Conservation (phyloP, 1,140 invertebrate genomes). For the Camponotus floridanus region DNA sequence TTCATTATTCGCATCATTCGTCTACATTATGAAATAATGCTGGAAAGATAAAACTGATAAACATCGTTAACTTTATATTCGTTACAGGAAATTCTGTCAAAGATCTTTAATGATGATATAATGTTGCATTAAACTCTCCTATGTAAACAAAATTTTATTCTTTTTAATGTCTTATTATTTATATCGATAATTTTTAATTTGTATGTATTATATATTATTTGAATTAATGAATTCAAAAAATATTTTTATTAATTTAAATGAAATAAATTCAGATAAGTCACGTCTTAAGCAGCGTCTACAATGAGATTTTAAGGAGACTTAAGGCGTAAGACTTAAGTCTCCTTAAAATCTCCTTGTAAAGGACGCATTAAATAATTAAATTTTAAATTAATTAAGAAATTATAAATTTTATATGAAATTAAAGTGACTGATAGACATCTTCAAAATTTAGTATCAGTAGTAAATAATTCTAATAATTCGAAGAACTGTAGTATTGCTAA, state of each 20-base stretch:
- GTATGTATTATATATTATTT: background rate
- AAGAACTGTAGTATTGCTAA: background rate
- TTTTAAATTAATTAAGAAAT: background rate
- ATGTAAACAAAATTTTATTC: background rate
- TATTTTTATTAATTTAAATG: background rate
- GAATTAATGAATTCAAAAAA: background rate
- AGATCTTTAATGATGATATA: background rate
- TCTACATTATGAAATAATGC: background rate
- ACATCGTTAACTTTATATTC: slow-evolving; percentile 8
- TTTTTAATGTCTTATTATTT: background rate
- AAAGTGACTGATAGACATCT: background rate
- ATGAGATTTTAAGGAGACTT: no score
- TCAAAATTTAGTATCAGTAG: background rate
- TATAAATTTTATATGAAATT: background rate
- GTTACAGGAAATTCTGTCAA: background rate
- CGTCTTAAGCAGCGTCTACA: no score
- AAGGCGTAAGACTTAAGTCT: no score
- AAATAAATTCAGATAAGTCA: slow-evolving; percentile 3
- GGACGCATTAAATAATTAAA: background rate
- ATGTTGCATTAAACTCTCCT: background rate
- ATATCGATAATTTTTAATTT: background rate
- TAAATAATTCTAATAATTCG: slow-evolving; percentile 1
- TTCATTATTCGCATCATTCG: slow-evolving; percentile 26
- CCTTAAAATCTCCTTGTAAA: no score
- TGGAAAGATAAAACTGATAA: slow-evolving; percentile 7